Conservation (phyloP, 2,113 vertebrate genomes). For the Pachycephala philippinensis region DNA sequence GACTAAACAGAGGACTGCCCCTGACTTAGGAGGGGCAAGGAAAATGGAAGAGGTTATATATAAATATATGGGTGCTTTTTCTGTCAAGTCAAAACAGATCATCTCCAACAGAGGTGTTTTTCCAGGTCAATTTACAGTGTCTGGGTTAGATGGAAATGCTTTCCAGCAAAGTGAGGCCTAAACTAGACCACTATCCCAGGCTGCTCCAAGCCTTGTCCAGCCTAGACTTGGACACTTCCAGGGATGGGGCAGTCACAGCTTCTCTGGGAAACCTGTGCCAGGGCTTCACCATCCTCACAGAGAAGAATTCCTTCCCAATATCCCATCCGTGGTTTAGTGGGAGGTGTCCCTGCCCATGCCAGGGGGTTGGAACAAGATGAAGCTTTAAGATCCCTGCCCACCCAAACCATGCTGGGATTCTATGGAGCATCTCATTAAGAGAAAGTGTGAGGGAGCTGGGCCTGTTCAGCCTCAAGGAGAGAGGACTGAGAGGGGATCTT, state of each 20-base stretch:
- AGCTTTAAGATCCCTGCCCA: neutral
- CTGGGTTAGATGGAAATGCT: neutral
- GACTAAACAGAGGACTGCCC: conserved; percentile 37
- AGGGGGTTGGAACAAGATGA: accelerated
- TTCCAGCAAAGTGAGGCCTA: neutral
- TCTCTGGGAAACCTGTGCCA: neutral
- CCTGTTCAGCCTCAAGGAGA: neutral
- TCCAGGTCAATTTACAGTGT: neutral
- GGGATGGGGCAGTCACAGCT: neutral
- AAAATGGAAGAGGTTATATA: neutral
- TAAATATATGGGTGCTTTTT: neutral
- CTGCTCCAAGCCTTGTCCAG: neutral
- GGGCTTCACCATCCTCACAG: neutral
- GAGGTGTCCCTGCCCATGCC: neutral
- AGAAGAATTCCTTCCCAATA: neutral
- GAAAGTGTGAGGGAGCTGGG: neutral
- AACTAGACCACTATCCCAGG: neutral
- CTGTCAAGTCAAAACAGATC: neutral
- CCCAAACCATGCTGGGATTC: neutral
- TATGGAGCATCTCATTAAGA: neutral
- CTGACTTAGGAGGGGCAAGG: neutral
- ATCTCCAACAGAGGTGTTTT: neutral
- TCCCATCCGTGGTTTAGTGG: neutral
- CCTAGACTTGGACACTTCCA: neutral
- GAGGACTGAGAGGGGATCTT: neutral